These are phyloP conservation scores for Cheumatopsyche charites DNA, from an alignment of 1,140 invertebrate genomes.

Conservation along the genomic window DNA sequence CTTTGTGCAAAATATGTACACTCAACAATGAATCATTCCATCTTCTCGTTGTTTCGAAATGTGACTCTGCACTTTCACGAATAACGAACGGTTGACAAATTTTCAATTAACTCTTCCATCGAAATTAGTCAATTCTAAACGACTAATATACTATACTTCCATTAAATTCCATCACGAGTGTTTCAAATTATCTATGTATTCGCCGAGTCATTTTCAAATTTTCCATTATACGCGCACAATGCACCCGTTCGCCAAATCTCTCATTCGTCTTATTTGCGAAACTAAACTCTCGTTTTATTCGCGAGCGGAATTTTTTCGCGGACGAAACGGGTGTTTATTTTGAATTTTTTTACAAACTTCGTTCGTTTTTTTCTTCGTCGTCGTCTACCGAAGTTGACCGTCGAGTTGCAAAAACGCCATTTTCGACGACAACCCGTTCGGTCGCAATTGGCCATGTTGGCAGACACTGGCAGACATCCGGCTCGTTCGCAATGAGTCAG, in stretches of 20 bases:
- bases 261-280: background rate
- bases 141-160: background rate
- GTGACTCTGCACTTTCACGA: no score
- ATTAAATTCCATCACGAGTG: background rate
- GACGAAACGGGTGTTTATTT: background rate
- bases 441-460: no score
- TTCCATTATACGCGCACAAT: background rate
- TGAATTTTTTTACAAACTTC: no score
- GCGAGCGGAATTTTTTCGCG: no score
- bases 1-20: no score
- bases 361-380: background rate
- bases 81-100: no score
- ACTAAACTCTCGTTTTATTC: no score
- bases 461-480: slow-evolving; percentile 10
- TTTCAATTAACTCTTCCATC: no score
- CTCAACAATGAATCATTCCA: background rate
- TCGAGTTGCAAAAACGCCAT: background rate
- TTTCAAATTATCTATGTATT: no score
- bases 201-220: background rate
- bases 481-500: slow-evolving; percentile 15
- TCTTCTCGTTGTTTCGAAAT: no score
- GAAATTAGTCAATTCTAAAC: no score
- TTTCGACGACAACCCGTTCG: background rate
- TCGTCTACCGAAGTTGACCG: background rate
- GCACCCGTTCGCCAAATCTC: background rate